A percentile compares a stretch with the other conserved stretches of the same genome.
Evolutionary conservation across 2,888 invertebrate species (phyloP).

Genomic region (Xylocampa areola): DNA sequence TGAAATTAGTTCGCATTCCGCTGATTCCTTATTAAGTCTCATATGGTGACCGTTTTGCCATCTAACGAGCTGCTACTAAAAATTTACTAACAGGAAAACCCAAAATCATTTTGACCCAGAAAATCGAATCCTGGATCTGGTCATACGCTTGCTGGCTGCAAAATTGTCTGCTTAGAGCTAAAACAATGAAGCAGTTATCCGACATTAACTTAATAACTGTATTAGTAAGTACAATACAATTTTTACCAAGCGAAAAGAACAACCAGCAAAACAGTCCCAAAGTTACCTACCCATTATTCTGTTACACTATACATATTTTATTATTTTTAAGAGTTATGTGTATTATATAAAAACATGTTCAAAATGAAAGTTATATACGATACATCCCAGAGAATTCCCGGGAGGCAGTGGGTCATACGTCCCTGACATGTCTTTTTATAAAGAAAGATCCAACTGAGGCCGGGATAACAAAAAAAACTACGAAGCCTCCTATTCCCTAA

Average conservation of each 20-base stretch:
- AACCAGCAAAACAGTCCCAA: slow-evolving; percentile 9
- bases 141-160: too few relatives aligned
- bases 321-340: slow-evolving; percentile 23
- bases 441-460: slow-evolving; percentile 38
- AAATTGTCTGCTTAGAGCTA: too few relatives aligned
- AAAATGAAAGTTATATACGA: slow-evolving; percentile 43
- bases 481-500: slow-evolving; percentile 50
- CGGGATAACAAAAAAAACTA: slow-evolving; percentile 31
- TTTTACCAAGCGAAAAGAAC: slow-evolving; percentile 1
- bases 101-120: too few relatives aligned
- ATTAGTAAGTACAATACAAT: slow-evolving; percentile 8
- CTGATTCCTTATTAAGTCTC: too few relatives aligned
- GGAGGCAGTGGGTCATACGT: slow-evolving; percentile 42
- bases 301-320: slow-evolving; percentile 22
- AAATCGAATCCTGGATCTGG: too few relatives aligned
- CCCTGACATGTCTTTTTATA: slow-evolving; percentile 46
- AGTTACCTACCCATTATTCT: slow-evolving; percentile 35
- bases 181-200: too few relatives aligned
- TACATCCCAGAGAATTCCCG: slow-evolving; percentile 41
- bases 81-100: too few relatives aligned
- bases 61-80: too few relatives aligned
- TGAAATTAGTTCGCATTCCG: too few relatives aligned
- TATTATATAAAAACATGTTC: slow-evolving; percentile 25
- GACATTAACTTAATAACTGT: too few relatives aligned
- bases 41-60: too few relatives aligned